Evolutionary conservation across 2,113 vertebrate species (phyloP), one percentile per base, ranked within the genome.

Genomic region (Calonectris borealis): DNA sequence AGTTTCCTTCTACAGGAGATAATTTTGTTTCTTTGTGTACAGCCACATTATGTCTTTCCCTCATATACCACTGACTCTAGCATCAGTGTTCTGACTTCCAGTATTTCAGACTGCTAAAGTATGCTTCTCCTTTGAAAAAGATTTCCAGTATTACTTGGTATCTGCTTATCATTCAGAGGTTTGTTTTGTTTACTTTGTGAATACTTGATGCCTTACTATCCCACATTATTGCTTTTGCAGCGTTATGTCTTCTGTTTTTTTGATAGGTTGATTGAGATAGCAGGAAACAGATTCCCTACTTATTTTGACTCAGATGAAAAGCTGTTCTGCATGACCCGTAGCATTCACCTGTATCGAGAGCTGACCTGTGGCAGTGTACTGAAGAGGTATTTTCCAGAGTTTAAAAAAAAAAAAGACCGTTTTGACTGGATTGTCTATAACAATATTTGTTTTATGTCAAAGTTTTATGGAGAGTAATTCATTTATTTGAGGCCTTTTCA

Each of bases 321-420:
- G 32, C 90, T 99, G 62, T 90, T 98, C 95, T 95, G 93, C 90
- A 98, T 98, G 98, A 98, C 98, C 20, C 65, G 86, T 51, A 98
- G 96, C 51, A 86, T 99, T 93, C 97, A 98, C 85, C 82, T 99
- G 79, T 99, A 98, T 95, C 97, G 94, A 90, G 99, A 99, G 64
- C 98, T 99, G 80, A 99, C 98, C 70, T 99, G 98, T 93, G 96
- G 96, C 86, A 97, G 97, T 89, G 98, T 99, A 46, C 97, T 98
- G 16, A 98, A 97, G 89, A 98, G 98, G 98, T 99, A 98, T 48
- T 85, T 52, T 44, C 36, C 60, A 65, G 52, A 85, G 31, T 29
- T 86, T 16, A 11, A 58, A 46, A 46, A 36, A 48, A 19, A 72
- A 27, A 9, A 46, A 40, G 13, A 51, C 21, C 20, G 6, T 64